Evolutionary conservation across 2,888 invertebrate species (phyloP).

Genomic region (Cheilosia soror): DNA sequence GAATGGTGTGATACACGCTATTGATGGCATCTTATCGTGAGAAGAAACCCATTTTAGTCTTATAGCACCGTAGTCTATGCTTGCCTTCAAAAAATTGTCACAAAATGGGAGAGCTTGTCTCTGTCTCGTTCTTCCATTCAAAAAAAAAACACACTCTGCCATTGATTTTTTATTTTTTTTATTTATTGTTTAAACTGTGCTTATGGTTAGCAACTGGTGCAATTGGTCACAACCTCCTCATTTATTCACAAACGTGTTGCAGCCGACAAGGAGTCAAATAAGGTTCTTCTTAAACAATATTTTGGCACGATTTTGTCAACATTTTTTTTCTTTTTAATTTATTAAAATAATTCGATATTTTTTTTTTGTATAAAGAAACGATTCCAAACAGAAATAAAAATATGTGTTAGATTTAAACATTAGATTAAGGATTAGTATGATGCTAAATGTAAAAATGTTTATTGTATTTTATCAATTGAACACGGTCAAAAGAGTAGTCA

Average conservation of each 20-base stretch:
- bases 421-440: constrained; percentile 39
- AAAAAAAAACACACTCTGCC: constrained; percentile 51
- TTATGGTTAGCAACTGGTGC: constrained; percentile 64
- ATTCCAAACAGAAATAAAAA: constrained; percentile 31
- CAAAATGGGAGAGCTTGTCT: constrained; percentile 31
- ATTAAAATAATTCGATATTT: background rate
- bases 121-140: constrained; percentile 22
- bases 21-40: constrained; percentile 88
- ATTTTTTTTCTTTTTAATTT: constrained; percentile 34
- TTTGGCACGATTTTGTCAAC: constrained; percentile 22
- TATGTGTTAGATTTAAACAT: constrained; percentile 38
- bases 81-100: constrained; percentile 51
- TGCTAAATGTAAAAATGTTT: constrained; percentile 31
- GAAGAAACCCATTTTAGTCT: constrained; percentile 1
- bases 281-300: constrained; percentile 51
- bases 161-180: constrained; percentile 52
- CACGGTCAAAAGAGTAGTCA: no score
- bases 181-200: constrained; percentile 47
- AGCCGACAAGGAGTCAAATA: constrained; percentile 24
- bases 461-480: no score
- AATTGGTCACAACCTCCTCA: background rate
- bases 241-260: constrained; percentile 49
- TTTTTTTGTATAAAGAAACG: constrained; percentile 50
- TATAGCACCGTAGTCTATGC: constrained; percentile 46
- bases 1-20: constrained; percentile 94